Percentiles rank a stretch among this genome's conserved stretches.
phyloP scores from a whole-genome alignment of 1,140 invertebrate species.

The Dendroctonus ponderosae region DNA sequence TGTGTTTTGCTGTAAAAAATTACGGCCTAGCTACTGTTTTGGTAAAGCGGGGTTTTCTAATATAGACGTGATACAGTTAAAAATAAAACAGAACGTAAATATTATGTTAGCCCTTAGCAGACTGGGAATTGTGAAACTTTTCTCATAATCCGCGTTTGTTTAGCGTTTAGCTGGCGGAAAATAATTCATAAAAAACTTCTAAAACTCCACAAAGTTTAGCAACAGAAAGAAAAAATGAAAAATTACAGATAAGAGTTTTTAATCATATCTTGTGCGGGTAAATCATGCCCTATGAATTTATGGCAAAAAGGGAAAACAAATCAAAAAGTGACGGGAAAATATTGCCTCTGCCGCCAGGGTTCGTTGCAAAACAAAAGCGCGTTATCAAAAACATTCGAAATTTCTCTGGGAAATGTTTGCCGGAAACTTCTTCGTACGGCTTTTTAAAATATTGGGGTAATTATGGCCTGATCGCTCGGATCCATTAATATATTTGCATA shows the following conservation, averaged over 20 bases:
- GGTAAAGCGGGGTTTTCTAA: too few relatives aligned
- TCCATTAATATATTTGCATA: slow-evolving; percentile 11
- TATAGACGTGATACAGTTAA: too few relatives aligned
- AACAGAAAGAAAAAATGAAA: slow-evolving; percentile 15
- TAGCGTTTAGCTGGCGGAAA: too few relatives aligned
- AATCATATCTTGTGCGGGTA: slow-evolving; percentile 27
- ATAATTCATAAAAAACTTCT: too few relatives aligned
- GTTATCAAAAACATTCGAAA: slow-evolving; percentile 20
- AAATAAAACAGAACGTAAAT: too few relatives aligned
- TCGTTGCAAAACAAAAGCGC: slow-evolving; percentile 15
- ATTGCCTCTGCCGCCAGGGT: slow-evolving; percentile 7
- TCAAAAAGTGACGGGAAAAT: slow-evolving; percentile 24
- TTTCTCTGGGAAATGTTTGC: slow-evolving; percentile 1
- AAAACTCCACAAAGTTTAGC: slow-evolving; percentile 2
- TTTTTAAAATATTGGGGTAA: slow-evolving; percentile 20
- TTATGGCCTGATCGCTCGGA: slow-evolving; percentile 6
- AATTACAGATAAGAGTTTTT: slow-evolving; percentile 25
- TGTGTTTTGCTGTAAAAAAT: too few relatives aligned
- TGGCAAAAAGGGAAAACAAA: slow-evolving; percentile 24
- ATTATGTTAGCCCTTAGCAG: too few relatives aligned
- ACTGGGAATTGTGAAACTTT: too few relatives aligned
- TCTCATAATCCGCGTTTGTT: too few relatives aligned
- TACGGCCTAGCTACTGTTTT: too few relatives aligned
- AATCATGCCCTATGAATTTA: slow-evolving; percentile 25
- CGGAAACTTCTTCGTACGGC: slow-evolving; percentile 6